Conservation (phyloP, 2,888 invertebrate species). For the Caenorhabditis japonica region DNA sequence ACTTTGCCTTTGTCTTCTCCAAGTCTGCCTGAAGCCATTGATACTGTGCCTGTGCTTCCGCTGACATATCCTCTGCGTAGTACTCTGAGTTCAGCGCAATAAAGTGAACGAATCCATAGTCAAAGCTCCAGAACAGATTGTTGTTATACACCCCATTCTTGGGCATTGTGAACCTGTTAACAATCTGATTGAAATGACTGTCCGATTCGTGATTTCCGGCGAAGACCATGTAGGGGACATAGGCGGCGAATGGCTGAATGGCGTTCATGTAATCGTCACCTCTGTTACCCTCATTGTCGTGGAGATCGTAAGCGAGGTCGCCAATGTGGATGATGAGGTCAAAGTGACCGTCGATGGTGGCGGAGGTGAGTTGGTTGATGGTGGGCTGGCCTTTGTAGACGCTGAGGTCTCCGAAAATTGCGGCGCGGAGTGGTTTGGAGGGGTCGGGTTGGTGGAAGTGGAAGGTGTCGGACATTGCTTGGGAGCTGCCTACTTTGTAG, state of each 20-base stretch:
- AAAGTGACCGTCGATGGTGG: slow-evolving; percentile 83
- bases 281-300: slow-evolving; percentile 84
- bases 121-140: slow-evolving; percentile 80
- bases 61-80: slow-evolving; percentile 88
- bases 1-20: slow-evolving; percentile 81
- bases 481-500: slow-evolving; percentile 70
- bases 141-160: slow-evolving; percentile 79
- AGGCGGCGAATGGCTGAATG: slow-evolving; percentile 79
- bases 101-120: slow-evolving; percentile 90
- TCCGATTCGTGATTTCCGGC: slow-evolving; percentile 82
- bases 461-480: slow-evolving; percentile 61
- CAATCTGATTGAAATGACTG: slow-evolving; percentile 95
- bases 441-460: slow-evolving; percentile 65
- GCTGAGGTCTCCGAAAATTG: slow-evolving; percentile 94
- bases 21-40: slow-evolving; percentile 73
- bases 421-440: slow-evolving; percentile 78
- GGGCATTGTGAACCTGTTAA: slow-evolving; percentile 92
- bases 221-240: slow-evolving; percentile 84
- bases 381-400: slow-evolving; percentile 87
- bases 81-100: slow-evolving; percentile 92
- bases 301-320: slow-evolving; percentile 95
- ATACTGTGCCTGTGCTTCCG: slow-evolving; percentile 82
- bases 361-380: slow-evolving; percentile 86
- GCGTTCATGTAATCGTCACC: slow-evolving; percentile 78
- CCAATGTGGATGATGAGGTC: slow-evolving; percentile 77